phyloP scores from a whole-genome alignment of 1,140 invertebrate species.

The Pseudomyrmex cubaensis region DNA sequence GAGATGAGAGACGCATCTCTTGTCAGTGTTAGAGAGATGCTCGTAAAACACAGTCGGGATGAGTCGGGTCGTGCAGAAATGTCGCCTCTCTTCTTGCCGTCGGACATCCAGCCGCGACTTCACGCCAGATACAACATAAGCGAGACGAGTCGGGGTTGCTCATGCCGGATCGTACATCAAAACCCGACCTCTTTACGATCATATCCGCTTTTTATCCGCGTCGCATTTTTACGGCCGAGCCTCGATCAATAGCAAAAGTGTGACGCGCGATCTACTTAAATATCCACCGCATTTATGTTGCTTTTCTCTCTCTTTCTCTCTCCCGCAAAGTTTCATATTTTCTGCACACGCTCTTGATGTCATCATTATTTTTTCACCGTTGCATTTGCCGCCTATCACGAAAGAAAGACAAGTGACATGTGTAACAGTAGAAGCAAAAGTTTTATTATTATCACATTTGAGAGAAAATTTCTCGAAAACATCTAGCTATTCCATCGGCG shows the following conservation, averaged over 20 bases:
- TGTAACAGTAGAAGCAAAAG: not conserved
- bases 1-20: slow-evolving; percentile 32
- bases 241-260: slow-evolving; percentile 14
- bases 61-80: slow-evolving; percentile 20
- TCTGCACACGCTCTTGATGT: not conserved
- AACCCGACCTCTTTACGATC: slow-evolving; percentile 1
- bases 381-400: not conserved
- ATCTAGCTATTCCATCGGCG: not conserved
- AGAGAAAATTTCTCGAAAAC: too few species aligned
- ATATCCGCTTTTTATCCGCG: slow-evolving; percentile 38
- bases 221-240: slow-evolving; percentile 8
- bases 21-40: slow-evolving; percentile 39
- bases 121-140: slow-evolving; percentile 57
- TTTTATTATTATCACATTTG: too few species aligned
- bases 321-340: slow-evolving; percentile 11
- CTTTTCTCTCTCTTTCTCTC: not conserved
- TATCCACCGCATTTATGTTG: not conserved
- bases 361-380: not conserved
- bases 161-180: slow-evolving; percentile 20
- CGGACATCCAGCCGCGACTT: slow-evolving; percentile 1
- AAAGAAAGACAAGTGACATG: not conserved
- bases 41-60: slow-evolving; percentile 53
- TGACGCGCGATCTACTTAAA: not conserved
- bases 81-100: slow-evolving; percentile 10
- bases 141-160: slow-evolving; percentile 56